Conservation (phyloP, 1,140 invertebrate genomes). For the Campoletis sonorensis region DNA sequence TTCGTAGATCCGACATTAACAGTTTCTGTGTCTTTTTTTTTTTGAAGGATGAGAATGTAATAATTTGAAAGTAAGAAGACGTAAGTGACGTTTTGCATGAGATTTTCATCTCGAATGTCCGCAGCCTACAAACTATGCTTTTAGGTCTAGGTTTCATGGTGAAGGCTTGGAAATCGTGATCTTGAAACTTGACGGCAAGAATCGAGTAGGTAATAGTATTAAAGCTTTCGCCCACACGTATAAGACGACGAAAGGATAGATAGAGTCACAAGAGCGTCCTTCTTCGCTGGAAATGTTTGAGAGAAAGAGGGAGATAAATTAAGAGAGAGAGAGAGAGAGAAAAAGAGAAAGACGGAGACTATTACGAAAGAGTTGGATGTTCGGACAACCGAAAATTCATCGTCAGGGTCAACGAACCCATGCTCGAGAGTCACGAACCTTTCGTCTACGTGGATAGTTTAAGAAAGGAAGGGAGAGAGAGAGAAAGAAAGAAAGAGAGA, state of each 20-base stretch:
- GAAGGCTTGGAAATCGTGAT: slow-evolving; percentile 11
- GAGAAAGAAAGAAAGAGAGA: background rate
- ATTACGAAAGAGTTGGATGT: slow-evolving; percentile 27
- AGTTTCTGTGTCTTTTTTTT: background rate
- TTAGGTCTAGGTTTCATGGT: background rate
- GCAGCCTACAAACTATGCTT: background rate
- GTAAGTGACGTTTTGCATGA: background rate
- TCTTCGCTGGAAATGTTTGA: background rate
- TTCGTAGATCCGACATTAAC: too few relatives aligned
- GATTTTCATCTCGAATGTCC: background rate
- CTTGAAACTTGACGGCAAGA: slow-evolving; percentile 18
- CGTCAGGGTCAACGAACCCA: slow-evolving; percentile 8
- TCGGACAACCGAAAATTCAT: slow-evolving; percentile 28
- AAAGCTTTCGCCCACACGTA: slow-evolving; percentile 25
- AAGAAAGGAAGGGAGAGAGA: background rate
- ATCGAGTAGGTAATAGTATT: background rate
- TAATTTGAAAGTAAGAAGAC: slow-evolving; percentile 5
- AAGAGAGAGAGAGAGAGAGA: background rate
- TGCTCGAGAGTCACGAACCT: background rate
- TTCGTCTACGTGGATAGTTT: slow-evolving; percentile 14
- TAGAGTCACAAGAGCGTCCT: background rate
- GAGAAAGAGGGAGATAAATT: background rate
- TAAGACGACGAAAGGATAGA: background rate
- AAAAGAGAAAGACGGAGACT: background rate
- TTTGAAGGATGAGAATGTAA: background rate